Base-by-base conservation (phyloP, 1,140 invertebrate genomes). In the Aphidius gifuensis region DNA sequence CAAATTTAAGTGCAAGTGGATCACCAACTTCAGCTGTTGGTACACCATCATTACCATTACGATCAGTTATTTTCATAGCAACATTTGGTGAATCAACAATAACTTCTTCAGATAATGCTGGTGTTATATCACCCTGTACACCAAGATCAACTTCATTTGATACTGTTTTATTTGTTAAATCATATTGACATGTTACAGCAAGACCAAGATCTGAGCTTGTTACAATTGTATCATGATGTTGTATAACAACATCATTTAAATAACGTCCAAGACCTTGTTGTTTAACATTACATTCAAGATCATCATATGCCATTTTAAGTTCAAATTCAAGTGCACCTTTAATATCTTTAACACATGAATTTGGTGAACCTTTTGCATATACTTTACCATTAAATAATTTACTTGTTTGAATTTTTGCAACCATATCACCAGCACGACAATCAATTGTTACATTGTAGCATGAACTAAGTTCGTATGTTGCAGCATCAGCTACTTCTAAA, bases 401-500 rank as follows among this genome's bases (percentile, higher is more conserved):
- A 60, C 90, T 94, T 5, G 94, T 96, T 74, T 92, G 90, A 72
- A 96, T 95, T 40, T 87, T 87, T 21, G 94, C 93, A 44, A 95
- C 87, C 94, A 97, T 97, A 74, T 96, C 93, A 50, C 91, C 90
- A 2, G 92, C 90, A 49, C 92, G 85, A 71, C 94, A 97, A 74
- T 95, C 92, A 69, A 96, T 93, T 68, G 90, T 93, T 21, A 96
- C 92, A 78, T 96, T 96, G 84, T 96, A 97, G 77, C 94, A 97
- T 6, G 94, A 94, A 65, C 91, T 91, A 54, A 97, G 81, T 81
- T 97, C 94, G 79, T 94, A 96, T 7, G 93, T 96, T 3, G 92
- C 88, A 8, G 91, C 91, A 80, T 94, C 93, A 1, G 91, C 88
- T 6, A 94, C 91, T 67, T 93, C 91, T 49, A 96, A 82, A 77